These are phyloP conservation scores for Orientallactaga sibirica DNA, from an alignment of 2,797 vertebrate genomes.

Conservation along the genomic window DNA sequence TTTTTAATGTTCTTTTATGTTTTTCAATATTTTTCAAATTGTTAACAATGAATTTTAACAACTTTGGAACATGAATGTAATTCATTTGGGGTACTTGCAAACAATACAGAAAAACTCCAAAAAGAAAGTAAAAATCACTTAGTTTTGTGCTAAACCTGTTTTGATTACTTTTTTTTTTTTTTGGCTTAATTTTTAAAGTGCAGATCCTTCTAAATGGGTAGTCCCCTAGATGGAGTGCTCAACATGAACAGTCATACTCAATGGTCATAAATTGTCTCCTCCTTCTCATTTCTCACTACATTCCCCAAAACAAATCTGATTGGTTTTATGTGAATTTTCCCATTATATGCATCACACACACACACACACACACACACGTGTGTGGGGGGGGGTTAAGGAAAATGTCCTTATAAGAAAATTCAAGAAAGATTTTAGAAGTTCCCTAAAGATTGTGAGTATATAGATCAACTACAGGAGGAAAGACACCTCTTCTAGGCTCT, in stretches of 20 bases:
- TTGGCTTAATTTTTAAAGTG: not conserved
- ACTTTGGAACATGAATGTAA: not conserved
- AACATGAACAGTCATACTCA: not conserved
- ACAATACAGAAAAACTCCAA: not conserved
- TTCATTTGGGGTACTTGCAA: not conserved
- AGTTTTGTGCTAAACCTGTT: not conserved
- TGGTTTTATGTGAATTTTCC: not conserved
- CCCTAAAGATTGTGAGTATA: not conserved
- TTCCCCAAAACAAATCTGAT: not conserved
- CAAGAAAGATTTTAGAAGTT: not conserved
- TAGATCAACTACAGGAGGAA: not conserved
- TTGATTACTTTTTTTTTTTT: not conserved
- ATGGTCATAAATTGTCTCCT: not conserved
- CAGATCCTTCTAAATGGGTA: not conserved
- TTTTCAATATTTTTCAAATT: conserved; percentile 42
- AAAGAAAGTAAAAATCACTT: not conserved
- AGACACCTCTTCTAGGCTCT: not conserved
- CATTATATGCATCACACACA: not conserved
- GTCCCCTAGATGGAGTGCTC: not conserved
- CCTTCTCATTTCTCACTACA: not conserved
- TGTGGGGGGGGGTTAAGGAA: not conserved
- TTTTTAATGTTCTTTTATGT: conserved; percentile 34
- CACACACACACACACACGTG: not conserved
- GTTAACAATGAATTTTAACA: not conserved
- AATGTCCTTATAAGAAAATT: not conserved